These are phyloP conservation scores for Orthonychiurus folsomi DNA, from an alignment of 2,888 invertebrate genomes.

Conservation along the genomic window DNA sequence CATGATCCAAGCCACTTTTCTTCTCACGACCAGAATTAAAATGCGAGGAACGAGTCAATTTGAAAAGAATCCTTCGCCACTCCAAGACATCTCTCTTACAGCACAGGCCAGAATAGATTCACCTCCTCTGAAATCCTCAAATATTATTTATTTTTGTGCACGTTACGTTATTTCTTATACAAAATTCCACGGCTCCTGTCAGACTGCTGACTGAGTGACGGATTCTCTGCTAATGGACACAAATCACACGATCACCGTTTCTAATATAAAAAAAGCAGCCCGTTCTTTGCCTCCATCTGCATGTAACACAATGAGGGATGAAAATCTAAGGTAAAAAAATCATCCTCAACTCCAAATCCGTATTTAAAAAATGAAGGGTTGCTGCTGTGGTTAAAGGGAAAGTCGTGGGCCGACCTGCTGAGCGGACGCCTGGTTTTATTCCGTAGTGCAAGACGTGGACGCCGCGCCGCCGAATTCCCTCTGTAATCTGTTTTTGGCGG, in stretches of 20 bases:
- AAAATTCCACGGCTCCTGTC: not conserved
- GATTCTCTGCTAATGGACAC: not conserved
- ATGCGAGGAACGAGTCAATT: not conserved
- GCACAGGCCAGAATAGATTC: no score
- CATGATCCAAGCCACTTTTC: no score
- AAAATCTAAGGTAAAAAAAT: no score
- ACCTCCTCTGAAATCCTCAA: no score
- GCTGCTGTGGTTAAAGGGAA: not conserved
- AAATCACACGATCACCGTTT: not conserved
- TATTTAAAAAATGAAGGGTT: not conserved
- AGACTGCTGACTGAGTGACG: no score
- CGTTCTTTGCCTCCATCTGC: no score
- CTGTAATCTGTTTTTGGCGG: no score
- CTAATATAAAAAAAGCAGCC: not conserved
- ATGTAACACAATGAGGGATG: no score
- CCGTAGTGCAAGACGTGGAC: not conserved
- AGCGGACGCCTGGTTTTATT: not conserved
- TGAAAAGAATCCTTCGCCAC: not conserved
- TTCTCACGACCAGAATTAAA: not conserved
- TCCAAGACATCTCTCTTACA: not conserved
- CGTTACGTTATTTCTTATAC: no score
- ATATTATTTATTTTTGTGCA: no score
- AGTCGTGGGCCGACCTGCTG: not conserved
- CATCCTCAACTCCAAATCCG: not conserved
- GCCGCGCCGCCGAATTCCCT: no score